A percentile compares a stretch with the other conserved stretches of the same genome.
Conservation (phyloP, 2,113 vertebrate genomes). For the Glaucomys volans region DNA sequence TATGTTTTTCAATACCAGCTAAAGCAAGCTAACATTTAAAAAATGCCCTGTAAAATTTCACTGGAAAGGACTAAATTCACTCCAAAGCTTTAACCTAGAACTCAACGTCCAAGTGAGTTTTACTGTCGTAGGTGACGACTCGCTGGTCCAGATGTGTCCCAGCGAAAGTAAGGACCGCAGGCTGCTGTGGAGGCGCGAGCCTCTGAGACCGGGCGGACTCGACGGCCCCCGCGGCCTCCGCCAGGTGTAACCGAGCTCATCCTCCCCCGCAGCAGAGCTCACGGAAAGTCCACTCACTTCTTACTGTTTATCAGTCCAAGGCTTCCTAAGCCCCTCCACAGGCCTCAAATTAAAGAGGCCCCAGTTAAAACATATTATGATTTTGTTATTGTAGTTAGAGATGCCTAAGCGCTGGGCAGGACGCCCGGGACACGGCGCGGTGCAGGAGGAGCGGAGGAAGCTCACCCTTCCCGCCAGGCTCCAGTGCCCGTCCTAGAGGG, state of each 20-base stretch:
- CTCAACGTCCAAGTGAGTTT: background rate
- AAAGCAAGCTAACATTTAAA: background rate
- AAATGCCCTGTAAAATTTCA: background rate
- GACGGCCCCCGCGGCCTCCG: background rate
- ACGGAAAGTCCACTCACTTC: too few relatives aligned
- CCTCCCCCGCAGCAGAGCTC: background rate
- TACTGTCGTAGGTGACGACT: background rate
- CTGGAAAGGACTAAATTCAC: background rate
- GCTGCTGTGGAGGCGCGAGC: background rate
- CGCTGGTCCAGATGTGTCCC: background rate
- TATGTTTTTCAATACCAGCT: background rate
- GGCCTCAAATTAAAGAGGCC: background rate
- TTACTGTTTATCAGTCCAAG: background rate
- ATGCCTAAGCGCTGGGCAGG: background rate
- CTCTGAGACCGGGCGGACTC: background rate
- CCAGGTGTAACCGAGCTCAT: background rate
- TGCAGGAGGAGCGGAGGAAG: background rate
- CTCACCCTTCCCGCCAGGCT: background rate
- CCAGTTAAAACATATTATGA: background rate
- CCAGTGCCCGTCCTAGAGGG: background rate
- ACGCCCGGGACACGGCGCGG: too few relatives aligned
- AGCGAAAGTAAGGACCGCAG: background rate
- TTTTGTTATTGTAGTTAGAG: background rate
- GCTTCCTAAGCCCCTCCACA: background rate
- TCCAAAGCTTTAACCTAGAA: background rate